Base-by-base conservation (phyloP, 2,888 invertebrate genomes). In the Frankliniella fusca region DNA sequence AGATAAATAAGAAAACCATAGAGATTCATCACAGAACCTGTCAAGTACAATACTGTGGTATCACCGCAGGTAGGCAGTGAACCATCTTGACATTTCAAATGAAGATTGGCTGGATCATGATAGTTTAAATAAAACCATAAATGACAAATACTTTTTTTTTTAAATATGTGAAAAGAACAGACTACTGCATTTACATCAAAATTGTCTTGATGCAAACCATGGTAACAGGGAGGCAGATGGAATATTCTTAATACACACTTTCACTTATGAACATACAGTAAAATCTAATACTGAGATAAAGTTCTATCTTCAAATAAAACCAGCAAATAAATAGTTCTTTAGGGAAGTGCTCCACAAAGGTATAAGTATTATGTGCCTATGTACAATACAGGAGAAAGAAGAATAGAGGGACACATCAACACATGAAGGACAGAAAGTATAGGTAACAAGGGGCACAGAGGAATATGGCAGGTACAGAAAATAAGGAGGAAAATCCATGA, bases 301-400 rank as follows among this genome's bases (percentile, higher is more conserved):
- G 20, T 15, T 54, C 7, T 54, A 54, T 20, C 18, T 54, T 54
- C 20, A 27, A 27, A 76, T 27, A 76, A 76, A 27, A 27, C 23
- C 27, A 76, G 70, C 70, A 76, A 27, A 76, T 76, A 76, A 76
- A 76, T 76, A 76, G 27, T 23, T 76, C 27, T 76, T 76, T 27
- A 76, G 70, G 23, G 70, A 76, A 27, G 70, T 27, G 70, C 70
- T 76, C 10, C 27, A 2, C 70, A 76, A 76, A 23, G 27, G 70
- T 76, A 15, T 54, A 76, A 76, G 70, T 76, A 76, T 9, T 23
- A 8, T 23, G 70, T 76, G 70, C 70, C 70, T 76, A 27, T 70
- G 11, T 23, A 70, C 70, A 70, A 27, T 23, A 76, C 70, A 76
- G 27, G 23, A 76, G 5, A 9, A 70, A 27, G 70, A 12, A 27